Evolutionary conservation across 2,888 invertebrate genomes (phyloP).

Genomic region (Camponotus fellah): DNA sequence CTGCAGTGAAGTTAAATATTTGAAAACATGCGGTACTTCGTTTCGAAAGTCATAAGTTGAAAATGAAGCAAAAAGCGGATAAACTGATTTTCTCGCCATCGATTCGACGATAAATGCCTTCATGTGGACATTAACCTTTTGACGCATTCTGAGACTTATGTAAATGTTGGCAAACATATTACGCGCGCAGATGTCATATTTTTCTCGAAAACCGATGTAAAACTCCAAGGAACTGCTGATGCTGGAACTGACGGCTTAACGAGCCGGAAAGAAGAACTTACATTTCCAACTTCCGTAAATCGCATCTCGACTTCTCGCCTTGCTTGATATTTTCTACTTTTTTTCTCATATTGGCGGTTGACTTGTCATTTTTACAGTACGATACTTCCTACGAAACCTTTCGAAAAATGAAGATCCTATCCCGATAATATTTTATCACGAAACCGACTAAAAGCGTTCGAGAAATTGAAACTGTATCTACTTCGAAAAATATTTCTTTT

Average conservation of each 20-base stretch:
- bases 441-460: background rate
- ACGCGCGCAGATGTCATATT: constrained; percentile 18
- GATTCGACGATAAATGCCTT: background rate
- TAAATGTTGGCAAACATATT: constrained; percentile 34
- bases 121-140: constrained; percentile 1
- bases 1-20: constrained; percentile 63
- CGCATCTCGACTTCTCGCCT: constrained; percentile 40
- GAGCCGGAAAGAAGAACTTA: constrained; percentile 43
- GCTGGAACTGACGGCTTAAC: constrained; percentile 40
- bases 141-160: background rate
- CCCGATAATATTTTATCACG: background rate
- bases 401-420: background rate
- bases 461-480: background rate
- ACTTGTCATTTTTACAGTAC: constrained; percentile 17
- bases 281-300: constrained; percentile 42
- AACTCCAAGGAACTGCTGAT: constrained; percentile 3
- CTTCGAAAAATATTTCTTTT: background rate
- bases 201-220: constrained; percentile 28
- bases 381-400: background rate
- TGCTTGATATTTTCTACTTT: constrained; percentile 4
- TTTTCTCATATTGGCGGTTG: constrained; percentile 8
- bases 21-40: constrained; percentile 31
- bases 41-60: constrained; percentile 34
- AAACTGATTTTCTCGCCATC: background rate
- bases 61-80: background rate